Evolutionary conservation across 1,140 invertebrate species (phyloP), one percentile per base, ranked within the genome.

Genomic region (Hirudo medicinalis): DNA sequence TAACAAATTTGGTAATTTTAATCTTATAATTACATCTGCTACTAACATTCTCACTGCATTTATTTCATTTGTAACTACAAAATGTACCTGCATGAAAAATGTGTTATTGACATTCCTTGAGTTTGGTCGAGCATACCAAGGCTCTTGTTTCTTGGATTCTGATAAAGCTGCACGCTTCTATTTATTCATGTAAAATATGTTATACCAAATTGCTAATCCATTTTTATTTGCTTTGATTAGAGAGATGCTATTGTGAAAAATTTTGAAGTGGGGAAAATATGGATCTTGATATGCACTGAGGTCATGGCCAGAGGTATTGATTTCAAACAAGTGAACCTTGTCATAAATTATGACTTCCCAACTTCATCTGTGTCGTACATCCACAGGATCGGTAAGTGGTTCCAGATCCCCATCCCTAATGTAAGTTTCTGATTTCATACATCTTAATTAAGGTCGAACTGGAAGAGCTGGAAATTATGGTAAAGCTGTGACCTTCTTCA

Each of bases 321-420:
- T 83, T 97, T 99, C 78, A 93, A 94, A 80, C 93, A 91, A 17
- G 91, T 99, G 29, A 96, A 94, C 84, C 83, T 98, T 6, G 94
- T 99, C 32, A 87, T 99, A 72, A 99, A 99, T 84, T 99, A 95
- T 80, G 96, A 99, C 84, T 93, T 98, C 79, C 96, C 96, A 40
- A 87, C 89, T 19, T 90, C 88, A 54, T 88, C 89, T 57, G 90
- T 97, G 72, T 90, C 91, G 22, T 99, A 99, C 78, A 90, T 99
- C 76, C 96, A 99, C 83, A 87, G 91, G 76, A 89, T 92, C 76
- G 90, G 88, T 85, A 80, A 74, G 77, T 76, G 29, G 15, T 2
- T n/a, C 15, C 32, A 25, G 20, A 27, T 53, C 11, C 4, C 6
- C 22, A 40, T 53, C 5, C 36, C 8, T 25, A 32, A 1, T 49